These are phyloP conservation scores for Gopherus evgoodei DNA, from an alignment of 2,113 vertebrate species.

Conservation along the genomic window DNA sequence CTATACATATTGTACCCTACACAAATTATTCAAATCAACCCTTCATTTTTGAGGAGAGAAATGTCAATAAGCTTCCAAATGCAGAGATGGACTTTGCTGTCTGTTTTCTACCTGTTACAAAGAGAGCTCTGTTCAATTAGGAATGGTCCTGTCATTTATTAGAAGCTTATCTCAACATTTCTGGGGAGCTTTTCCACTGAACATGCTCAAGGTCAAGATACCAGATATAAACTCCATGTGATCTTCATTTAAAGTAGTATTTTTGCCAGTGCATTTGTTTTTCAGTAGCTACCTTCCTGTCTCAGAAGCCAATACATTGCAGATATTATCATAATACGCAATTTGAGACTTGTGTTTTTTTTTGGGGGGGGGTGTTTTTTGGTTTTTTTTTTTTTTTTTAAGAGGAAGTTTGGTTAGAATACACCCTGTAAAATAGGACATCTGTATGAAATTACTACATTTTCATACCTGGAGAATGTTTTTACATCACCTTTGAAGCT, in stretches of 20 bases:
- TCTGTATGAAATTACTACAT: not conserved
- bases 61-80: conserved; percentile 62
- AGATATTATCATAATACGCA: not conserved
- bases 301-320: not conserved
- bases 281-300: conserved; percentile 7
- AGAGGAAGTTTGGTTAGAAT: not conserved
- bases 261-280: not conserved
- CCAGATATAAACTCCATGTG: conserved; percentile 41
- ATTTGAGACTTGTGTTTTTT: not conserved
- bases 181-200: conserved; percentile 54
- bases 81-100: conserved; percentile 55
- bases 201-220: conserved; percentile 34
- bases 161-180: conserved; percentile 43
- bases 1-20: not conserved
- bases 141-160: conserved; percentile 51
- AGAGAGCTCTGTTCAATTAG: conserved; percentile 73
- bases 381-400: not conserved
- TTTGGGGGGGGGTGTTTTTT: too few relatives aligned
- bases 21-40: not conserved
- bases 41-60: conserved; percentile 28
- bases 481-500: not conserved
- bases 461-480: not conserved
- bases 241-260: conserved; percentile 2
- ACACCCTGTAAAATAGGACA: not conserved
- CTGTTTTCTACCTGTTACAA: conserved; percentile 62